These are phyloP conservation scores for Pachyuromys duprasi DNA, from an alignment of 2,797 vertebrate species.

Conservation along the genomic window DNA sequence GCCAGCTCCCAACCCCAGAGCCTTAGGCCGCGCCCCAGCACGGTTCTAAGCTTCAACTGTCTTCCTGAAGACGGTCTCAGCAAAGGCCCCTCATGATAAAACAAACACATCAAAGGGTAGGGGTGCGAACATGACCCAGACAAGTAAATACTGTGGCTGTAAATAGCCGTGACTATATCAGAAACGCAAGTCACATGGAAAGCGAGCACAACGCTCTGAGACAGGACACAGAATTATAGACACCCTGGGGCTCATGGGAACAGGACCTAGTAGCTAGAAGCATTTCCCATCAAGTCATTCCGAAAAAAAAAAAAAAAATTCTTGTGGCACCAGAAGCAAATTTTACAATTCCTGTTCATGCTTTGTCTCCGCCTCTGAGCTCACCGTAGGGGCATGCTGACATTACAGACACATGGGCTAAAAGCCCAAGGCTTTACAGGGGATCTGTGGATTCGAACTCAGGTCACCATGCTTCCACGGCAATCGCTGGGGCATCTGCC, in stretches of 20 bases:
- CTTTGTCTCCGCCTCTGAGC: too few species aligned
- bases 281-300: constrained; percentile 18
- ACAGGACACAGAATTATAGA: background rate
- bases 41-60: background rate
- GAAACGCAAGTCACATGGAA: background rate
- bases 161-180: background rate
- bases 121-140: background rate
- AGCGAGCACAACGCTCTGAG: background rate
- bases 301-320: background rate
- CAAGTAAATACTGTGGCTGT: background rate
- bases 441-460: too few species aligned
- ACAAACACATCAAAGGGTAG: background rate
- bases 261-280: background rate
- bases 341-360: constrained; percentile 35
- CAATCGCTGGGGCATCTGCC: too few species aligned
- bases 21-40: background rate
- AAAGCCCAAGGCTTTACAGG: too few species aligned
- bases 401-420: too few species aligned
- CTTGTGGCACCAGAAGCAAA: background rate
- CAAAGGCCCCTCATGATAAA: background rate
- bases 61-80: background rate
- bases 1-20: background rate
- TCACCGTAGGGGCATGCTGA: too few species aligned
- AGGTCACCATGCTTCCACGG: too few species aligned
- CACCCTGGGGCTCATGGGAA: background rate